A percentile compares a stretch with the other conserved stretches of the same genome.
These are phyloP conservation scores for Eumerus sabulonum DNA, from an alignment of 2,888 invertebrate species.

Conservation along the genomic window DNA sequence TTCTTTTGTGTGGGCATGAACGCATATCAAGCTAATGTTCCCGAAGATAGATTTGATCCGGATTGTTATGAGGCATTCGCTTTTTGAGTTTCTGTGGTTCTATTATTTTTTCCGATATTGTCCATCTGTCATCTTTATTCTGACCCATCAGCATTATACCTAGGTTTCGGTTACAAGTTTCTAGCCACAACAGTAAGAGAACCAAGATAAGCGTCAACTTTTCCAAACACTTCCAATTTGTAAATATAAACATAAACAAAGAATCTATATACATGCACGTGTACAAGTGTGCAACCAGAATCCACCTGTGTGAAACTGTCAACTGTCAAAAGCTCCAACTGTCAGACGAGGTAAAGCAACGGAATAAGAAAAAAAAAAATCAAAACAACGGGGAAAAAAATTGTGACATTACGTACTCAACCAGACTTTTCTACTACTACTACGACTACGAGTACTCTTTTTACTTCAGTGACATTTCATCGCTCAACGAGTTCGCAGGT, in stretches of 20 bases:
- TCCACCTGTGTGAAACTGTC: not conserved
- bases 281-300: not conserved
- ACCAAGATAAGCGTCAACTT: not conserved
- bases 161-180: too few relatives aligned
- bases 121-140: too few relatives aligned
- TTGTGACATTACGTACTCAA: slow-evolving; percentile 34
- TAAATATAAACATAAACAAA: slow-evolving; percentile 66
- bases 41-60: too few relatives aligned
- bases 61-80: too few relatives aligned
- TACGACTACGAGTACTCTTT: slow-evolving; percentile 28
- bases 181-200: not conserved
- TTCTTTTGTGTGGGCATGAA: too few relatives aligned
- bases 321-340: slow-evolving; percentile 46
- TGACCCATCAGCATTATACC: too few relatives aligned
- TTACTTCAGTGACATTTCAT: slow-evolving; percentile 62
- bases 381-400: not conserved
- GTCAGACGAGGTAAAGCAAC: too few relatives aligned
- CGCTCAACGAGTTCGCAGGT: slow-evolving; percentile 40
- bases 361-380: not conserved
- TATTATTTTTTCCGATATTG: too few relatives aligned
- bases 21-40: too few relatives aligned
- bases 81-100: too few relatives aligned
- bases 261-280: slow-evolving; percentile 24
- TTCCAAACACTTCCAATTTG: slow-evolving; percentile 47
- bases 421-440: slow-evolving; percentile 37